These are phyloP conservation scores for Zapornia atra DNA, from an alignment of 2,113 vertebrate species.

Conservation along the genomic window DNA sequence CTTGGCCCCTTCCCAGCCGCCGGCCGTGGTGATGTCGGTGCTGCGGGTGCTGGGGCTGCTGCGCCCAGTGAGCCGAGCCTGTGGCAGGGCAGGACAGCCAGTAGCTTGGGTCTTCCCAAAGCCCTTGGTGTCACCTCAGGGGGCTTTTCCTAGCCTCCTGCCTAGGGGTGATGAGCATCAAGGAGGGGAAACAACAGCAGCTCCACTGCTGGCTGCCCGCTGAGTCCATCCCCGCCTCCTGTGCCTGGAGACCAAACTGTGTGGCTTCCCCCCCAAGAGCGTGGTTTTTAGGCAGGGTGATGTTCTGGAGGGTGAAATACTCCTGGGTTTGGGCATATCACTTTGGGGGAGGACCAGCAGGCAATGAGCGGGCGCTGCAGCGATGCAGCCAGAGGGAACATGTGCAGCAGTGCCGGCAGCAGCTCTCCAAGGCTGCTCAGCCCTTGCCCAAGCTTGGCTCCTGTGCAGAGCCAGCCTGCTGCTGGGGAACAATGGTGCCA, in stretches of 20 bases:
- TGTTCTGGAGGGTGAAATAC: neutral
- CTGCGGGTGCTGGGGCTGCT: neutral
- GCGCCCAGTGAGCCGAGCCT: accelerated
- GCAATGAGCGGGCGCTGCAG: neutral
- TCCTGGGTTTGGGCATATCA: neutral
- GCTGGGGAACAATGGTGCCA: neutral
- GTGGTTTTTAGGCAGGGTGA: neutral
- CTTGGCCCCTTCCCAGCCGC: neutral
- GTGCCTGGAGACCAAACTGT: neutral
- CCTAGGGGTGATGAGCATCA: neutral
- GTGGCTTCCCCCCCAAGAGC: neutral
- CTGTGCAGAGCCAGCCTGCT: neutral
- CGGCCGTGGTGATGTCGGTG: accelerated
- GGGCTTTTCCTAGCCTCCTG: neutral
- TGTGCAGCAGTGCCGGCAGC: neutral
- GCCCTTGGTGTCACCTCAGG: neutral
- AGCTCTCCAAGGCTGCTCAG: neutral
- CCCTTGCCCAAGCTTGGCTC: neutral
- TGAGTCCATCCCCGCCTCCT: neutral
- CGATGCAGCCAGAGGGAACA: neutral
- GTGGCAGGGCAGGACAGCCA: neutral
- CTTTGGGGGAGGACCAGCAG: accelerated
- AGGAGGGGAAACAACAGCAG: neutral
- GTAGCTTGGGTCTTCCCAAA: neutral
- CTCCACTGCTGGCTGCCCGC: neutral